phyloP scores from a whole-genome alignment of 2,113 vertebrate species.

The Poecile atricapillus region DNA sequence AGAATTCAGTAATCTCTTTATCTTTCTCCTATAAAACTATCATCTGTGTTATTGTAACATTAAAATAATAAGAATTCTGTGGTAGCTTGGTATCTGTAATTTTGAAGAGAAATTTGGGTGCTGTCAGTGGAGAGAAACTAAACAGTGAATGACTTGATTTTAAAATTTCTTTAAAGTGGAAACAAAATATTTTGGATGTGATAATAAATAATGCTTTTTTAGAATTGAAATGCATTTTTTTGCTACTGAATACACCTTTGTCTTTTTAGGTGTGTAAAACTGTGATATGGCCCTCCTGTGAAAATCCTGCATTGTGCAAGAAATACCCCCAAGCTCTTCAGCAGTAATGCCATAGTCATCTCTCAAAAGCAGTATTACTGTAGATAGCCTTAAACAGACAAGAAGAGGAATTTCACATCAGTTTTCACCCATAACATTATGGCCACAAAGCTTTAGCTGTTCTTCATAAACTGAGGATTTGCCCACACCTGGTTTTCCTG shows the following conservation, averaged over 20 bases:
- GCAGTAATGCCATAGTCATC: too few species aligned
- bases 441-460: neutral
- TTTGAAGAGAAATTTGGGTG: slow-evolving; percentile 3
- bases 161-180: neutral
- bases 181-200: neutral
- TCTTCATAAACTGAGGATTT: neutral
- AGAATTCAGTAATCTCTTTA: slow-evolving; percentile 48
- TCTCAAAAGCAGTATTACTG: neutral
- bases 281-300: neutral
- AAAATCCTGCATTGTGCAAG: neutral
- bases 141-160: neutral
- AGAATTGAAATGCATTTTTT: neutral
- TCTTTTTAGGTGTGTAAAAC: neutral
- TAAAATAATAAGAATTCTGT: slow-evolving; percentile 12
- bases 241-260: neutral
- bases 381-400: neutral
- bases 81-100: neutral
- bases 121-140: neutral
- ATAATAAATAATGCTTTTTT: neutral
- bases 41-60: neutral
- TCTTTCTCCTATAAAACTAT: neutral
- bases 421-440: neutral
- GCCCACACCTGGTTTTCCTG: neutral
- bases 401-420: neutral
- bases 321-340: neutral